Evolutionary conservation across 2,888 invertebrate species (phyloP).

Genomic region (Rhagonycha lutea): DNA sequence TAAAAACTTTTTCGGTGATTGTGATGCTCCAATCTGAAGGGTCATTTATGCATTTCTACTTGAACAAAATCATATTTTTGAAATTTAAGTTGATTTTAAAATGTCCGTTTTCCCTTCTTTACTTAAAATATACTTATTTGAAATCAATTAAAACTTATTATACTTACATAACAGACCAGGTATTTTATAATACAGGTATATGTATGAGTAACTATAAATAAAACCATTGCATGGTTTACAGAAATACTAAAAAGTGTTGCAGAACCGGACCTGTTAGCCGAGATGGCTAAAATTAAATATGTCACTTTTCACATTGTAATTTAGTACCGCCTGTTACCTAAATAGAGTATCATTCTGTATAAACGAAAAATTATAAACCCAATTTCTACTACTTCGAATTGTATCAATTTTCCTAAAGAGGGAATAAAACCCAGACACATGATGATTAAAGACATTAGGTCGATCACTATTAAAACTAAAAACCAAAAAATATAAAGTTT

Average conservation of each 20-base stretch:
- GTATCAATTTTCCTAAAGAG: neutral
- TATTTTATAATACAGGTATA: slow-evolving; percentile 25
- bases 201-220: slow-evolving; percentile 24
- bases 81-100: too few relatives aligned
- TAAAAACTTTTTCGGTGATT: neutral
- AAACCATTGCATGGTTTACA: slow-evolving; percentile 23
- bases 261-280: slow-evolving; percentile 20
- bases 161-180: slow-evolving; percentile 22
- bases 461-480: neutral
- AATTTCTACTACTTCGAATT: neutral
- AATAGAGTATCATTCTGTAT: slow-evolving; percentile 22
- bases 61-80: neutral
- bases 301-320: neutral
- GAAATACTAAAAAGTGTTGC: slow-evolving; percentile 16
- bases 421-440: neutral
- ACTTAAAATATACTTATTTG: neutral
- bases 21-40: neutral
- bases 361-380: slow-evolving; percentile 20
- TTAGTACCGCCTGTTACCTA: neutral
- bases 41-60: neutral
- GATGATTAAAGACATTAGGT: neutral
- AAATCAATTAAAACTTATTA: too few relatives aligned
- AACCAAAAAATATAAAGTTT: neutral
- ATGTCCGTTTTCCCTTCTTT: neutral
- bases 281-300: slow-evolving; percentile 17